phyloP scores from a whole-genome alignment of 2,888 invertebrate genomes.

The Hirtodrosophila histrioides region DNA sequence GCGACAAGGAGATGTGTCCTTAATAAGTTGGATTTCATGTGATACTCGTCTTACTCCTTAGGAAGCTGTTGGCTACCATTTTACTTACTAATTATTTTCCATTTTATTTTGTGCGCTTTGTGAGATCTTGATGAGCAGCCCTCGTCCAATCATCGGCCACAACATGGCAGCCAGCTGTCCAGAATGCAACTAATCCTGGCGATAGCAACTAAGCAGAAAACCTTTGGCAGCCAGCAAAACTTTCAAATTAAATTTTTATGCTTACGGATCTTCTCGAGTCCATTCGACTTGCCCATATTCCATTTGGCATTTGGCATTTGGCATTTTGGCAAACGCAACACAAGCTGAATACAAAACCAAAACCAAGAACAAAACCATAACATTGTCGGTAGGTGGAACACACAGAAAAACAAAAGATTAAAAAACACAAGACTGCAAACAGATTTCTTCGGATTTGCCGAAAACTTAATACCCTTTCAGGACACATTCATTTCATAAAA shows the following conservation, averaged over 20 bases:
- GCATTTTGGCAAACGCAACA: constrained; percentile 32
- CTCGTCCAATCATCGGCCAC: constrained; percentile 6
- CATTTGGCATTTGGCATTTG: constrained; percentile 18
- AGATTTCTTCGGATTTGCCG: too few species aligned
- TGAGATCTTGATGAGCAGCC: constrained; percentile 2
- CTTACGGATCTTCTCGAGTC: constrained; percentile 24
- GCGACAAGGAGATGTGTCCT: too few species aligned
- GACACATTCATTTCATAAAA: too few species aligned
- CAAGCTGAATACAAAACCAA: constrained; percentile 29
- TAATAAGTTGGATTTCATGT: too few species aligned
- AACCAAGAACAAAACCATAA: constrained; percentile 33
- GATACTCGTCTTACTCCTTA: too few species aligned
- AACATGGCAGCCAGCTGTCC: constrained; percentile 8
- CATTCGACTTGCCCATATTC: constrained; percentile 21
- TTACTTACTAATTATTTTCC: constrained; percentile 24
- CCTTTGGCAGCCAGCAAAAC: constrained; percentile 36
- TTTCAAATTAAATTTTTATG: constrained; percentile 45
- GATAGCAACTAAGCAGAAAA: constrained; percentile 42
- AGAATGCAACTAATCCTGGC: constrained; percentile 25
- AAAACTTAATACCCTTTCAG: too few species aligned
- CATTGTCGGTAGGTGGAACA: constrained; percentile 32
- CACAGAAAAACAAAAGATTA: constrained; percentile 8
- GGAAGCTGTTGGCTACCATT: too few species aligned
- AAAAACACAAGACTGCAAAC: too few species aligned
- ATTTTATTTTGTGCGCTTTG: constrained; percentile 6